These are phyloP conservation scores for Ceratosolen solmsi DNA, from an alignment of 1,140 invertebrate species.

Conservation along the genomic window DNA sequence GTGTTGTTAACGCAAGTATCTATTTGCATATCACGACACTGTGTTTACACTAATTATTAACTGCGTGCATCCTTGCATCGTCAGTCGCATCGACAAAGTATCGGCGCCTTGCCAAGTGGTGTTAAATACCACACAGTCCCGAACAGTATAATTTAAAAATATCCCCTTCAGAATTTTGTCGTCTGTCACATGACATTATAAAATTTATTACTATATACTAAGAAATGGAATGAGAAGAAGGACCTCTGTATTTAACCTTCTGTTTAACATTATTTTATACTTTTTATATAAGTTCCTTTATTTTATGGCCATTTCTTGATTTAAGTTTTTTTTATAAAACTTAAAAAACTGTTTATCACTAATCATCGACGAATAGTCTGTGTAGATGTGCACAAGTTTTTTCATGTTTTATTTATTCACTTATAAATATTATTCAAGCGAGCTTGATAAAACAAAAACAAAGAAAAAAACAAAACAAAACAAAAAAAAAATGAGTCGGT, in stretches of 20 bases:
- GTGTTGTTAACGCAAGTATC: neutral
- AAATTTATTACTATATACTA: conserved; percentile 28
- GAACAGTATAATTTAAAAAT: neutral
- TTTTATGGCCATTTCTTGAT: conserved; percentile 23
- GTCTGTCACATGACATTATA: neutral
- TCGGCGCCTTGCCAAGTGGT: neutral
- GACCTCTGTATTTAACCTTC: conserved; percentile 19
- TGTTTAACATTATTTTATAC: conserved; percentile 18
- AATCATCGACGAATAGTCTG: neutral
- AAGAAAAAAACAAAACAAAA: conserved; percentile 12
- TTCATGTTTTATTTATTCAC: neutral
- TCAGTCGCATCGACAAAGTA: neutral
- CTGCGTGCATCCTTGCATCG: neutral
- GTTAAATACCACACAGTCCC: neutral
- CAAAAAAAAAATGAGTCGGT: conserved; percentile 17
- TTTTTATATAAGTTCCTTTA: conserved; percentile 44
- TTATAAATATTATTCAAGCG: conserved; percentile 19
- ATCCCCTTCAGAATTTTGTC: neutral
- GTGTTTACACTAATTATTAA: neutral
- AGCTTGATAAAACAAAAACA: conserved; percentile 18
- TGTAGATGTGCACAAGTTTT: conserved; percentile 36
- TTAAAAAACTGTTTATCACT: conserved; percentile 11
- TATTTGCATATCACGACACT: neutral
- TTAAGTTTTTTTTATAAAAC: conserved; percentile 17
- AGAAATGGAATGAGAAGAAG: conserved; percentile 26